Evolutionary conservation across 1,140 invertebrate genomes (phyloP).

Genomic region (Parasteatoda tepidariorum): DNA sequence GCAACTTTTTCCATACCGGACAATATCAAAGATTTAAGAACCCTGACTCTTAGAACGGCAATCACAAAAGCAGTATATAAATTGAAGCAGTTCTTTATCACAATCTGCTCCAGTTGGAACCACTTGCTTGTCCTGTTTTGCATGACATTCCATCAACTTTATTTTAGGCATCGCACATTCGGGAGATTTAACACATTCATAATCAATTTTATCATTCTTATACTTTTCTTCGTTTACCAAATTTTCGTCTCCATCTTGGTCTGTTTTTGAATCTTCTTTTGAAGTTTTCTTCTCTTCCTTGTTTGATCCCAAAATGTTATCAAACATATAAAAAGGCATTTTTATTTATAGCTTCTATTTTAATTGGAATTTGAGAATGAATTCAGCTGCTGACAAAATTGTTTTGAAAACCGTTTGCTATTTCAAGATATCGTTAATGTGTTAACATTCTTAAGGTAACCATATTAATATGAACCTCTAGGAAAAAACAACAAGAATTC

Average conservation of each 20-base stretch:
- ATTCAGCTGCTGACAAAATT: no score
- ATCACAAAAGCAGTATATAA: background rate
- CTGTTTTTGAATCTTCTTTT: background rate
- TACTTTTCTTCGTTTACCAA: background rate
- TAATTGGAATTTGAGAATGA: no score
- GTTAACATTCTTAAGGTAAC: no score
- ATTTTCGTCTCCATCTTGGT: background rate
- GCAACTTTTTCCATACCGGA: no score
- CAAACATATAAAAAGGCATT: no score
- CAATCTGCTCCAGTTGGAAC: background rate
- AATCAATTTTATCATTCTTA: conserved; percentile 12
- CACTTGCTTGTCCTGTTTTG: background rate
- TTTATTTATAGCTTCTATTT: no score
- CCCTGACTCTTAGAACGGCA: no score
- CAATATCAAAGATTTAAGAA: no score
- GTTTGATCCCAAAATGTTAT: background rate
- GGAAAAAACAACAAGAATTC: no score
- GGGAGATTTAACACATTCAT: background rate
- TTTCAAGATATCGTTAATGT: no score
- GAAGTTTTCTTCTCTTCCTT: background rate
- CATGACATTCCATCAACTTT: conserved; percentile 2
- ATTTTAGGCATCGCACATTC: background rate
- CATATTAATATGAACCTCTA: no score
- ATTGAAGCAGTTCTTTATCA: conserved; percentile 3
- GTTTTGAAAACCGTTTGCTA: no score